These are phyloP conservation scores for Chrysolina haemoptera DNA, from an alignment of 2,888 invertebrate genomes.

Conservation along the genomic window DNA sequence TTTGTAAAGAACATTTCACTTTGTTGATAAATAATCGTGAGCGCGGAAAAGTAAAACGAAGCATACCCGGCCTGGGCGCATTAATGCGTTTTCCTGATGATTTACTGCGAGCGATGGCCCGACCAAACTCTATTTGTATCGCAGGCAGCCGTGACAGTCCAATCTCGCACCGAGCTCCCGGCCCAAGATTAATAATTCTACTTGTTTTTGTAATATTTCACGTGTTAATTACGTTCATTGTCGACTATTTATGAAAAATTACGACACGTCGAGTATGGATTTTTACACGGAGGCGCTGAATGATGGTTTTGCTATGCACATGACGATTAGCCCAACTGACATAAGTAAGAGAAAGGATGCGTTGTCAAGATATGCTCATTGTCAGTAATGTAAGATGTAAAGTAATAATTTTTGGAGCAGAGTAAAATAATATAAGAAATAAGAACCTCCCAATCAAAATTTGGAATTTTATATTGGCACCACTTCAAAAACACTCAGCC, in stretches of 20 bases:
- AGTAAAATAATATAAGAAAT: no score
- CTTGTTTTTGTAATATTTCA: slow-evolving; percentile 69
- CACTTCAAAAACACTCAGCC: no score
- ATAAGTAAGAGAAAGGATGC: background rate
- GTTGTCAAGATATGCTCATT: background rate
- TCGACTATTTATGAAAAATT: slow-evolving; percentile 59
- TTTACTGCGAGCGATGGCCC: slow-evolving; percentile 64
- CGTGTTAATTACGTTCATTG: slow-evolving; percentile 67
- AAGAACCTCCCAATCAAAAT: no score
- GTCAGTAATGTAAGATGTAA: no score
- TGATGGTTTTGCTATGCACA: background rate
- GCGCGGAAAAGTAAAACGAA: slow-evolving; percentile 31
- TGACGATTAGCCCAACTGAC: background rate
- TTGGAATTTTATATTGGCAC: no score
- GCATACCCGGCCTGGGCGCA: slow-evolving; percentile 41
- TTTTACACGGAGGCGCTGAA: slow-evolving; percentile 13
- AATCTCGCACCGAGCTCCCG: slow-evolving; percentile 65
- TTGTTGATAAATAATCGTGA: slow-evolving; percentile 44
- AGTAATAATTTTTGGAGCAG: no score
- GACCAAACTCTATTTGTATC: slow-evolving; percentile 66
- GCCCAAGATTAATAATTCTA: slow-evolving; percentile 68
- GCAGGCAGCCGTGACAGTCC: slow-evolving; percentile 65
- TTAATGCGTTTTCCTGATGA: slow-evolving; percentile 60
- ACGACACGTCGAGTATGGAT: slow-evolving; percentile 38
- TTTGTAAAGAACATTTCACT: slow-evolving; percentile 42